Evolutionary conservation across 2,113 vertebrate genomes (phyloP).

Genomic region (Cathartes aura): DNA sequence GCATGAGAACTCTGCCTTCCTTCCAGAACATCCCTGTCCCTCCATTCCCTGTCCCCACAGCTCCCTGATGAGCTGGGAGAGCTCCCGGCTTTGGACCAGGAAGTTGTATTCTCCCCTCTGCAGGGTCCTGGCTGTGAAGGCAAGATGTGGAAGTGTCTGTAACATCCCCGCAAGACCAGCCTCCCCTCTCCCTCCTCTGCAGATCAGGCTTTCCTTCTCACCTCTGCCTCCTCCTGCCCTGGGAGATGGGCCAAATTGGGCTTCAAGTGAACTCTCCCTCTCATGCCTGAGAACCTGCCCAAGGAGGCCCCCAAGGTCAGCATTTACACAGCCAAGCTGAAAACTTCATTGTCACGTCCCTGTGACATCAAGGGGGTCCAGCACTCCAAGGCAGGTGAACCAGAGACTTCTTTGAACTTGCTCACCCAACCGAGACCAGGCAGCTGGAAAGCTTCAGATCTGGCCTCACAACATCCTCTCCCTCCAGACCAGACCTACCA

Average conservation of each 20-base stretch:
- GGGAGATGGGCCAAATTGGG: neutral
- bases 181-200: neutral
- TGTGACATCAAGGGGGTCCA: neutral
- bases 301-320: neutral
- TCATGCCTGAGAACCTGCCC: neutral
- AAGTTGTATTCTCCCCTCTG: neutral
- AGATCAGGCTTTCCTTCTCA: neutral
- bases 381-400: neutral
- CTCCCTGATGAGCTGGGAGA: neutral
- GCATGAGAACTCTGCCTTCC: neutral
- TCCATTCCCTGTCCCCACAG: neutral
- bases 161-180: neutral
- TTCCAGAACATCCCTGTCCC: neutral
- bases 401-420: neutral
- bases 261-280: neutral
- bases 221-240: neutral
- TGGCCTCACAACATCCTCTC: neutral
- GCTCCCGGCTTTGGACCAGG: neutral
- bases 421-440: neutral
- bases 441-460: neutral
- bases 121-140: neutral
- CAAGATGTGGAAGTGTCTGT: neutral
- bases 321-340: neutral
- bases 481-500: neutral
- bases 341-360: neutral